Evolutionary conservation across 2,797 vertebrate genomes (phyloP).

Genomic region (Myotis vivesi): DNA sequence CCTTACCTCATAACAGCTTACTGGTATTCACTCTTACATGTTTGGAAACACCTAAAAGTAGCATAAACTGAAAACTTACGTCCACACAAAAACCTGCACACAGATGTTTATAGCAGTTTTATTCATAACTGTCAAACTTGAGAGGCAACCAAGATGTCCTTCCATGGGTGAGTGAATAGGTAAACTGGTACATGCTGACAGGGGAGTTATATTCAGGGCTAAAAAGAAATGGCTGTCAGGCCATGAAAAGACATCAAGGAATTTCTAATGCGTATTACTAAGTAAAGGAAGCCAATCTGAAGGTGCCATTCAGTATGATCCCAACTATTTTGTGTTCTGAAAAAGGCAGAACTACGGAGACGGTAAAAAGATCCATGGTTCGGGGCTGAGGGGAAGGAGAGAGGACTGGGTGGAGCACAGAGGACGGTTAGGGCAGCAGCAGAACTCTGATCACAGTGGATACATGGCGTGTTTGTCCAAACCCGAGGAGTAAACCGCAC

Average conservation of each 20-base stretch:
- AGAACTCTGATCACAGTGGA: fast-evolving
- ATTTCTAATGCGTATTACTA: background rate
- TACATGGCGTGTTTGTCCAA: background rate
- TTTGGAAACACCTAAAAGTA: constrained; percentile 2
- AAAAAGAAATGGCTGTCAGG: background rate
- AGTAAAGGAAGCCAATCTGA: background rate
- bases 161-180: background rate
- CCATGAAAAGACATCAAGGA: background rate
- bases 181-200: background rate
- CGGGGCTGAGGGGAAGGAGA: background rate
- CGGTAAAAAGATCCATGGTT: background rate
- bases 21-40: background rate
- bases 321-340: background rate
- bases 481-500: background rate
- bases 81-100: background rate
- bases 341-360: background rate
- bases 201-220: background rate
- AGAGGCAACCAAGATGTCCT: background rate
- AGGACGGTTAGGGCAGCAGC: background rate
- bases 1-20: background rate
- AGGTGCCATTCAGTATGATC: background rate
- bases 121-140: background rate
- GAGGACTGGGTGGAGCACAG: background rate
- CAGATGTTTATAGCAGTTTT: background rate
- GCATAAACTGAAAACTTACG: background rate